phyloP scores from a whole-genome alignment of 2,113 vertebrate genomes.

The Motacilla alba region DNA sequence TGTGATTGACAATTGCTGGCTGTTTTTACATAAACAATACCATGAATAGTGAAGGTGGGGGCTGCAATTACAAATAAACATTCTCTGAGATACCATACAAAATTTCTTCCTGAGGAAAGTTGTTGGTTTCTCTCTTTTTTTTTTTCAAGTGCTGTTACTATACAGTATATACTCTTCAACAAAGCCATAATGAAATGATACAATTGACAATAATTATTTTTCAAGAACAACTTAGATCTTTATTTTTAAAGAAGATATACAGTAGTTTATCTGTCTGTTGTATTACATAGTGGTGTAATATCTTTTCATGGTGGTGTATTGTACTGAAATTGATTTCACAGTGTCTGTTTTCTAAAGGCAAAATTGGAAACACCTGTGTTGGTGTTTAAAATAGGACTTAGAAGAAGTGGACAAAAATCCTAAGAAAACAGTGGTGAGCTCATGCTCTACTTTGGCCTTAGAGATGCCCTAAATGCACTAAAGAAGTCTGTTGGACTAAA shows the following conservation, averaged over 20 bases:
- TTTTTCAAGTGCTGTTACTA: neutral
- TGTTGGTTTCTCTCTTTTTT: neutral
- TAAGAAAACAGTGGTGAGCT: neutral
- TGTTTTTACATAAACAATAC: neutral
- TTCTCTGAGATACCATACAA: neutral
- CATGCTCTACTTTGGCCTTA: neutral
- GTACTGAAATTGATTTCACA: slow-evolving; percentile 2
- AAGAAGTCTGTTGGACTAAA: neutral
- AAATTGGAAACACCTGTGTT: slow-evolving; percentile 2
- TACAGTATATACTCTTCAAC: neutral
- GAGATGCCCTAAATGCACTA: neutral
- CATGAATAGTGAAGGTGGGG: neutral
- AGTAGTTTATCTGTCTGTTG: neutral
- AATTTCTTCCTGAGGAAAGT: neutral
- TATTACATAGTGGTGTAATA: neutral
- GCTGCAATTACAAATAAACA: neutral
- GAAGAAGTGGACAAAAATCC: neutral
- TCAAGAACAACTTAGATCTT: neutral
- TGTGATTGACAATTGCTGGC: neutral
- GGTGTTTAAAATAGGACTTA: neutral
- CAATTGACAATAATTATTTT: neutral
- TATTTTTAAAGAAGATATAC: neutral
- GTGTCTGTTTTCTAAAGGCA: neutral
- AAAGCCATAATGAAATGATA: neutral
- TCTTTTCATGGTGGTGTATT: neutral